Evolutionary conservation across 2,113 vertebrate genomes (phyloP).

Genomic region (Turnix velox): DNA sequence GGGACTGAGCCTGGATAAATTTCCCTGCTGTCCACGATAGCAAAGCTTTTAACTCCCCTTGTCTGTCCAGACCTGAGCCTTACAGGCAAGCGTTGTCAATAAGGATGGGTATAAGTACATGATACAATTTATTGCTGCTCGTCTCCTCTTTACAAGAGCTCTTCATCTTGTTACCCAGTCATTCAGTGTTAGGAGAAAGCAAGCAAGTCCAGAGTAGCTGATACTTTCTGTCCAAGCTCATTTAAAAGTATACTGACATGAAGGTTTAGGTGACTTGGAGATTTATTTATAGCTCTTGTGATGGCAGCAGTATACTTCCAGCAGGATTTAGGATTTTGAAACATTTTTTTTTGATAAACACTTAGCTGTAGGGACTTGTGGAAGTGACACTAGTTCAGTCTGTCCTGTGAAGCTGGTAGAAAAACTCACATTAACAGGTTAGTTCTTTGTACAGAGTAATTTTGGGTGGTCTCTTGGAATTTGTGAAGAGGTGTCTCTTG

Average conservation of each 20-base stretch:
- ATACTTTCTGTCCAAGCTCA: not conserved
- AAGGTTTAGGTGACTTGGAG: not conserved
- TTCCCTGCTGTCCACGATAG: not conserved
- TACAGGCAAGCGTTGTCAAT: slow-evolving; percentile 20
- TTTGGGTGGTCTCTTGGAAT: not conserved
- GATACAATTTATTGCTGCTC: slow-evolving; percentile 1
- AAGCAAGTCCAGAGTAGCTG: not conserved
- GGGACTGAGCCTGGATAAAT: not conserved
- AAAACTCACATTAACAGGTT: not conserved
- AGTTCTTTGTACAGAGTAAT: rapidly evolving
- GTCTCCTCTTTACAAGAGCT: not conserved
- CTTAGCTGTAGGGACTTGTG: not conserved
- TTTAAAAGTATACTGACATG: not conserved
- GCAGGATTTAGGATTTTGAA: not conserved
- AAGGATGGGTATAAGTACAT: not conserved
- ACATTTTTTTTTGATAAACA: not conserved
- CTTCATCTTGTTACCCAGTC: slow-evolving; percentile 37
- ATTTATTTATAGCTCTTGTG: not conserved
- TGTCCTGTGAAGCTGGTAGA: not conserved
- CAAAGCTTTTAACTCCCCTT: slow-evolving; percentile 26
- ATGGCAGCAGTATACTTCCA: not conserved
- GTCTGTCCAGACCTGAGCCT: not conserved
- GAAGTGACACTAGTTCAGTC: not conserved
- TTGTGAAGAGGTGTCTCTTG: not conserved
- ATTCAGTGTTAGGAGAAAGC: slow-evolving; percentile 5